Conservation (phyloP, 2,888 invertebrate species). For the Mellilla xanthometata region DNA sequence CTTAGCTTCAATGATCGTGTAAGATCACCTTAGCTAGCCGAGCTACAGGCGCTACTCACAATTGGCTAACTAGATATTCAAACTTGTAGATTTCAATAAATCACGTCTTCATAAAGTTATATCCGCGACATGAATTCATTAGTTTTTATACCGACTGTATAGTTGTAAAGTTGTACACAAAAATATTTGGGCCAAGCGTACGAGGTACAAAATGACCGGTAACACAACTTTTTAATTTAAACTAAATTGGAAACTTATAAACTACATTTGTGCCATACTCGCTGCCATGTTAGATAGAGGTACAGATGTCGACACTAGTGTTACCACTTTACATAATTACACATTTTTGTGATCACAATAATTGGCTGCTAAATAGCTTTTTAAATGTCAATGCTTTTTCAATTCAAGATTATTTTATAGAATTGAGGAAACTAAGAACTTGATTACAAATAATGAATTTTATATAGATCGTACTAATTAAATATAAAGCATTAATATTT, state of each 20-base stretch:
- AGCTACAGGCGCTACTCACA: too few relatives aligned
- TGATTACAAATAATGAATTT: slow-evolving; percentile 29
- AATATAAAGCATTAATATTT: too few relatives aligned
- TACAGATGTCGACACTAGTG: slow-evolving; percentile 34
- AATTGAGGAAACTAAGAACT: slow-evolving; percentile 22
- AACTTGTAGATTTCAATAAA: too few relatives aligned
- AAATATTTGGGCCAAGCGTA: slow-evolving; percentile 25
- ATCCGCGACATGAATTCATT: not conserved
- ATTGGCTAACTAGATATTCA: too few relatives aligned
- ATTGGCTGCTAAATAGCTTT: slow-evolving; percentile 33
- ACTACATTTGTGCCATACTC: slow-evolving; percentile 28
- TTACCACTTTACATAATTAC: slow-evolving; percentile 30
- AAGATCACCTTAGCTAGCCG: too few relatives aligned
- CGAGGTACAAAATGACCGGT: slow-evolving; percentile 23
- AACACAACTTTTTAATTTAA: slow-evolving; percentile 31
- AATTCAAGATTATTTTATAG: slow-evolving; percentile 10
- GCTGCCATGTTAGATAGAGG: slow-evolving; percentile 21
- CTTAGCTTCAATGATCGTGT: too few relatives aligned
- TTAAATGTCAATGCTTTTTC: too few relatives aligned
- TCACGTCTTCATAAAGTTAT: too few relatives aligned
- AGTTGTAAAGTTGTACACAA: slow-evolving; percentile 28
- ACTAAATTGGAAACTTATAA: slow-evolving; percentile 27
- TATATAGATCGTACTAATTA: too few relatives aligned
- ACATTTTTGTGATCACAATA: slow-evolving; percentile 33
- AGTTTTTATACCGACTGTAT: slow-evolving; percentile 15